Evolutionary conservation across 2,888 invertebrate genomes (phyloP), one percentile per base, ranked within the genome.

Genomic region (Gari tellinella): DNA sequence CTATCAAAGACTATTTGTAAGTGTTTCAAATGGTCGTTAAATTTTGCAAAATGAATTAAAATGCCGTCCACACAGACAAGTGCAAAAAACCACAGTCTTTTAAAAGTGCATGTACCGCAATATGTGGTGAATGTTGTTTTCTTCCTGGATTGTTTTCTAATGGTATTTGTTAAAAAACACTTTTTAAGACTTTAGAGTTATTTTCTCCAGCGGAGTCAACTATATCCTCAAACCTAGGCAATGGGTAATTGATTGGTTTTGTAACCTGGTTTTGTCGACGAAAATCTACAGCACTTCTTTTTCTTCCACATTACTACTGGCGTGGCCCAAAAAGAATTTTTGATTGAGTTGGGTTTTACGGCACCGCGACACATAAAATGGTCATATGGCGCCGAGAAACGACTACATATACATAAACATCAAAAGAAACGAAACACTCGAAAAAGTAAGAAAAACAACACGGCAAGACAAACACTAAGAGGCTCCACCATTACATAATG

Each of bases 11-110:
- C 55, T 1, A n/a, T 38, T 40, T 65, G 21, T n/a, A 69, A 45
- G 15, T 69, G 74, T 14, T 26, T 26, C 21, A 69, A 38, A 46
- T 74, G 74, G 23, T 55, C 31, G 25, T 51, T 49, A 49, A 74
- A 61, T n/a, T 45, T 52, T 3, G 61, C 5, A 12, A 55, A 66
- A 45, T 69, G 66, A 7, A 70, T 53, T 8, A 81, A 19, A 1
- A 83, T 69, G 51, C 82, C 82, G 58, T 84, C 84, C 15, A 83
- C 55, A 62, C 82, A 83, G 5, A 69, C 63, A 8, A 83, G 41
- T 2, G 61, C 62, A 48, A 58, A 77, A 57, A 57, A 70, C 3
- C 66, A 57, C 4, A 74, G 37, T 1, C 66, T 19, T n/a, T 51
- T 65, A 25, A 65, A 75, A 23, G 62, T 46, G 19, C 55, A 75